Evolutionary conservation across 2,888 invertebrate genomes (phyloP).

Genomic region (Eudasyphora cyanicolor): DNA sequence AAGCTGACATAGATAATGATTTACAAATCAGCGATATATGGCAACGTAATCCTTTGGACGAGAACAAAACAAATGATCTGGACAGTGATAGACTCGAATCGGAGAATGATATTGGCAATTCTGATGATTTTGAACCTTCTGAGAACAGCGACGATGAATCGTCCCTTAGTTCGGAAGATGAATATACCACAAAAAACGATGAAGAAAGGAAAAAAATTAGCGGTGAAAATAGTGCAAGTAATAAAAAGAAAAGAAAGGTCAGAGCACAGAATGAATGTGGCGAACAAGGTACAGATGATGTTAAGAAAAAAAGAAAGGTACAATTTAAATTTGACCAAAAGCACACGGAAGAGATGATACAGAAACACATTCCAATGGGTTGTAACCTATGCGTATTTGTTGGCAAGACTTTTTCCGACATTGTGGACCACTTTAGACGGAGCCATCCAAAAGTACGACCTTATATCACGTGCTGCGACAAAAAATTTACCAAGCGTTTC

Average conservation of each 20-base stretch:
- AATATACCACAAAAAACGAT: background rate
- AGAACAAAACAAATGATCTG: background rate
- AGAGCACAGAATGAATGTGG: background rate
- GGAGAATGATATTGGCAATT: conserved; percentile 29
- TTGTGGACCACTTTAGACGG: conserved; percentile 75
- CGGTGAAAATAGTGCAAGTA: background rate
- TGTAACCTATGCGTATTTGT: conserved; percentile 76
- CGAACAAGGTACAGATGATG: background rate
- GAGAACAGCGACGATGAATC: conserved; percentile 43
- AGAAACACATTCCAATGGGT: conserved; percentile 77
- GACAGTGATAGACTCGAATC: conserved; percentile 18
- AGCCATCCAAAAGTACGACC: conserved; percentile 72
- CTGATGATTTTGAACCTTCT: conserved; percentile 29
- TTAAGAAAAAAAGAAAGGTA: conserved; percentile 49
- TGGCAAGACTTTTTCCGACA: conserved; percentile 74
- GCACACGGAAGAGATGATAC: conserved; percentile 74
- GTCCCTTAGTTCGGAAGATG: conserved; percentile 17
- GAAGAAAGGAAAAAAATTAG: background rate
- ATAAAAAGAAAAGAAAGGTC: conserved; percentile 6
- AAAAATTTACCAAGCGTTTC: conserved; percentile 76
- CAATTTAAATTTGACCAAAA: conserved; percentile 46
- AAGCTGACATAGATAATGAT: background rate
- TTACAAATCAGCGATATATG: background rate
- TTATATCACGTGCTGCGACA: conserved; percentile 77
- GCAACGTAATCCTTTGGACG: conserved; percentile 6